Evolutionary conservation across 2,113 vertebrate species (phyloP).

Genomic region (Mandrillus leucophaeus): DNA sequence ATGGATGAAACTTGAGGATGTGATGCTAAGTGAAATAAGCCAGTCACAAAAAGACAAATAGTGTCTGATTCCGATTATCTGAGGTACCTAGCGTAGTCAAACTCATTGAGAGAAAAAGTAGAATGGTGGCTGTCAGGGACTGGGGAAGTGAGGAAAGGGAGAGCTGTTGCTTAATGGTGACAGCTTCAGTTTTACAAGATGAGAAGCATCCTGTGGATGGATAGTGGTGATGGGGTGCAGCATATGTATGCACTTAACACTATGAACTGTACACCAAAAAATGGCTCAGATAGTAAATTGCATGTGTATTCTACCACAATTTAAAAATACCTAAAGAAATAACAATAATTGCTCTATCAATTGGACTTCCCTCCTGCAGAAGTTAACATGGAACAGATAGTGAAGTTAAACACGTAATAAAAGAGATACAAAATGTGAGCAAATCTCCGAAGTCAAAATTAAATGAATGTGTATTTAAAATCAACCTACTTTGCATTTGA

Average conservation of each 20-base stretch:
- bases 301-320: neutral
- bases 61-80: neutral
- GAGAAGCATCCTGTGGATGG: neutral
- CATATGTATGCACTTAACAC: accelerated
- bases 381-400: neutral
- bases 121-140: neutral
- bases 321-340: too few relatives aligned
- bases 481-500: neutral
- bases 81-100: neutral
- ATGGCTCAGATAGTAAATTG: neutral
- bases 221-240: neutral
- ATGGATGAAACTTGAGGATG: neutral
- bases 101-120: neutral
- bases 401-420: neutral
- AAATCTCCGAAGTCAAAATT: neutral
- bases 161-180: neutral
- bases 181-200: neutral
- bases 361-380: neutral
- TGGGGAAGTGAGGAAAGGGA: neutral
- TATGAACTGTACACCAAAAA: neutral
- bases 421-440: neutral
- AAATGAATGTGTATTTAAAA: neutral
- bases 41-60: neutral
- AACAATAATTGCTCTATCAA: neutral
- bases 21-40: neutral